Evolutionary conservation across 2,797 vertebrate species (phyloP), one percentile per base, ranked within the genome.

Genomic region (Cossypha heuglini): DNA sequence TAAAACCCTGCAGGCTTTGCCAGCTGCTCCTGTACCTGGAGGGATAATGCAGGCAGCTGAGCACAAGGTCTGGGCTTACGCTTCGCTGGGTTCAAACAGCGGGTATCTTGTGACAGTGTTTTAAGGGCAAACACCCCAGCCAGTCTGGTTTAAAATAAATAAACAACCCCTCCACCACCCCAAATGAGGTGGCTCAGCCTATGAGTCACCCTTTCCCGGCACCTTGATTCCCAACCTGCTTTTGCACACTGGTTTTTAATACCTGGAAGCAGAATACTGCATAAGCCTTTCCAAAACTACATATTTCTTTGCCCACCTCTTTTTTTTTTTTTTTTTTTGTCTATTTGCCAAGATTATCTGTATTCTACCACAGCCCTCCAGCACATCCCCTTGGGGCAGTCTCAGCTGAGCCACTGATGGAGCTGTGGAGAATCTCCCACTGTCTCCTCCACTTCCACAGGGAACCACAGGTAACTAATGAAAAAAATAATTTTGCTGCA

Each of bases 401-500:
- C n/a, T 76, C 88, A 57, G 43, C 55, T 76, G 43, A 73, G 67
- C 33, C 48, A 6, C 35, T 62, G 59, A 26, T 17, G 29, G 57
- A 42, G 33, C 61, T 38, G 38, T 24, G 35, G 26, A 26, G 31
- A 78, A n/a, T 33, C 40, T 33, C 40, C 40, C 46, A 11, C 29
- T 21, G 5, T 21, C 33, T 67, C 33, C 45, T 68, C 52, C n/a
- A 21, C 20, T 40, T 26, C 38, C 73, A 31, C 38, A 35, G 31
- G 48, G 45, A 92, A 8, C 17, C 11, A 7, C 5, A 0, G 0
- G 5, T 42, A 62, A 73, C 1, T 8, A 55, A 43, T 2, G 6
- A 59, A 31, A 77, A 76, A 31, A 77, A 76, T 2, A 51, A 33
- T 43, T 62, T 67, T 83, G 18, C 63, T 40, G 13, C 3, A 0